phyloP scores from a whole-genome alignment of 2,888 invertebrate species.

The Pristionchus maxplancki region DNA sequence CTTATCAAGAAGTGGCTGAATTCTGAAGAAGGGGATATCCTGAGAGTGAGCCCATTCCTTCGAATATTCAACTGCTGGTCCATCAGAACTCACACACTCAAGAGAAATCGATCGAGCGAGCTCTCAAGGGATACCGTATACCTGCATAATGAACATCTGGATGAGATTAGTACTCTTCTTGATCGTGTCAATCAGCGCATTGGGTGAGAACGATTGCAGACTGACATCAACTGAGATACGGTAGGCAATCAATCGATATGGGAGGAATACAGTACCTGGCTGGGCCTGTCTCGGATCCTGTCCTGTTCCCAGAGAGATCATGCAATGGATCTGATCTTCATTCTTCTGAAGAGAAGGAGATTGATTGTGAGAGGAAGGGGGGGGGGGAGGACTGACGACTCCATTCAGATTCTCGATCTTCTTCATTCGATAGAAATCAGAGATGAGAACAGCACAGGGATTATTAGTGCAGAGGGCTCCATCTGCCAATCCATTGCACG shows the following conservation, averaged over 20 bases:
- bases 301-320: conserved; percentile 48
- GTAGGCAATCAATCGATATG: not conserved
- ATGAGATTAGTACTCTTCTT: conserved; percentile 50
- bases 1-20: conserved; percentile 28
- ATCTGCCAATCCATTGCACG: conserved; percentile 41
- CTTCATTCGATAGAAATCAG: conserved; percentile 45
- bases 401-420: conserved; percentile 49
- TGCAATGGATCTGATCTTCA: not conserved
- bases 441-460: conserved; percentile 36
- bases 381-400: not conserved
- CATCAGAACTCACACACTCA: conserved; percentile 46
- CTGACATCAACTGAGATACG: conserved; percentile 18
- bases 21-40: conserved; percentile 34
- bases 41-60: conserved; percentile 48
- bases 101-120: not conserved
- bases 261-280: not conserved
- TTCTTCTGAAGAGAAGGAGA: not conserved
- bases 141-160: conserved; percentile 49
- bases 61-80: conserved; percentile 34
- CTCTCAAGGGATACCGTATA: not conserved
- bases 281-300: conserved; percentile 32
- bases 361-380: not conserved
- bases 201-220: conserved; percentile 31
- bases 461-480: conserved; percentile 46
- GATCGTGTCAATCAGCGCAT: conserved; percentile 38